Evolutionary conservation across 2,113 vertebrate genomes (phyloP).

Genomic region (Haemorhous mexicanus): DNA sequence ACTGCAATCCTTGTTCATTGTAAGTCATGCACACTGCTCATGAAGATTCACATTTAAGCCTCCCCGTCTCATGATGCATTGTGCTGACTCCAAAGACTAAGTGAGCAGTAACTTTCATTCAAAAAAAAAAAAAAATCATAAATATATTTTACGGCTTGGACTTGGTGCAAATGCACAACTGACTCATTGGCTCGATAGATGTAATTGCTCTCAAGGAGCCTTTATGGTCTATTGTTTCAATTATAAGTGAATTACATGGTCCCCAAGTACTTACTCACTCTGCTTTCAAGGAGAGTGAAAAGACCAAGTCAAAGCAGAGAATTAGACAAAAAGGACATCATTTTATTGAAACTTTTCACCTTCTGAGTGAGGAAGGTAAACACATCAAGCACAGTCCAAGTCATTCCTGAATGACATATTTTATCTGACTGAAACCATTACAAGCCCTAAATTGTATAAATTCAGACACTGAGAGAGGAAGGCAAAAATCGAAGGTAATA

Average conservation of each 20-base stretch:
- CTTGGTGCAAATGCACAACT: conserved; percentile 48
- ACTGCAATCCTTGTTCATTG: neutral
- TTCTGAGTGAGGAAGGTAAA: neutral
- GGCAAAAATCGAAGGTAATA: neutral
- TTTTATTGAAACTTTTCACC: conserved; percentile 32
- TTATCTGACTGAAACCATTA: neutral
- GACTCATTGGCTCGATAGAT: conserved; percentile 45
- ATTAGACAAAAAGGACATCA: neutral
- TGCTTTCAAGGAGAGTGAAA: conserved; percentile 63
- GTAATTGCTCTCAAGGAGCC: conserved; percentile 64
- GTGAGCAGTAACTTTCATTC: conserved; percentile 42
- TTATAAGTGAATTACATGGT: conserved; percentile 66
- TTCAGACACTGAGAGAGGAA: neutral
- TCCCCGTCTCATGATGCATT: conserved; percentile 8
- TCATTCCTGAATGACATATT: neutral
- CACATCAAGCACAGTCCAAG: neutral
- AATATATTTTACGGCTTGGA: conserved; percentile 55
- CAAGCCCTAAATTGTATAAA: neutral
- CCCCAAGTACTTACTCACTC: conserved; percentile 52
- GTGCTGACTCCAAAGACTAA: conserved; percentile 32
- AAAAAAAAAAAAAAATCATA: conserved; percentile 55
- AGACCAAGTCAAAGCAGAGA: conserved; percentile 40
- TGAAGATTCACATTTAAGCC: conserved; percentile 8
- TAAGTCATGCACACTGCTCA: neutral
- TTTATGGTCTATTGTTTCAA: conserved; percentile 66